Percentiles rank a stretch among this genome's conserved stretches.
Evolutionary conservation across 2,797 vertebrate species (phyloP).

Genomic region (Tangara arthus): DNA sequence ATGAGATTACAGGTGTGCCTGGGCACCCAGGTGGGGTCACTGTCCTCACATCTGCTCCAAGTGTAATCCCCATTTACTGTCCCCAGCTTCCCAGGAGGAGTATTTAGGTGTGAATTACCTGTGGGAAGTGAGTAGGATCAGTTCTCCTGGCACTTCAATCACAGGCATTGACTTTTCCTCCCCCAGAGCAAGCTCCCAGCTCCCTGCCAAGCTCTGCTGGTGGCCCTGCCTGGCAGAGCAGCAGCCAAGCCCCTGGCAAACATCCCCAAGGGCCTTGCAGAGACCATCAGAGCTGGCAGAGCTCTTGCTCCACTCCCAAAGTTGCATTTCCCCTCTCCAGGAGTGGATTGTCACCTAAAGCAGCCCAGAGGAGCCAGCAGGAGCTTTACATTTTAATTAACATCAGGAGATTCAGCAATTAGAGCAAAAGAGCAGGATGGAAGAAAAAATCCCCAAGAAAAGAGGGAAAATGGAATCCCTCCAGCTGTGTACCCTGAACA

Average conservation of each 20-base stretch:
- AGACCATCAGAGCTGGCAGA: background rate
- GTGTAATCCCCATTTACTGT: background rate
- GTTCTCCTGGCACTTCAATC: background rate
- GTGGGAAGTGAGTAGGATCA: background rate
- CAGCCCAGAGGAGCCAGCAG: background rate
- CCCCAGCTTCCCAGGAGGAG: background rate
- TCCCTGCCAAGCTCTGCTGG: background rate
- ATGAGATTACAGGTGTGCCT: accelerated
- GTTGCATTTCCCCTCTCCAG: background rate
- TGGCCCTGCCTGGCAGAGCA: background rate
- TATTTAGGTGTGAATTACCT: background rate
- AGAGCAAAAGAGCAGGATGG: background rate
- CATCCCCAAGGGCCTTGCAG: background rate
- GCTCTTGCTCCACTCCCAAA: background rate
- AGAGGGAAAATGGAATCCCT: background rate
- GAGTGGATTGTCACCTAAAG: background rate
- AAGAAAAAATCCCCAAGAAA: background rate
- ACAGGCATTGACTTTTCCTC: background rate
- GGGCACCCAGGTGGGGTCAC: background rate
- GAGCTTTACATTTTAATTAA: background rate
- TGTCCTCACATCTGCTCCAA: background rate
- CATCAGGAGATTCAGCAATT: background rate
- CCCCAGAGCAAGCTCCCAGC: background rate
- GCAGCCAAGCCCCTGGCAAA: background rate
- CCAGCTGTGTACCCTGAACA: too few species aligned